Percentiles rank a stretch among this genome's conserved stretches.
These are phyloP conservation scores for Moxostoma hubbsi DNA, from an alignment of 2,797 vertebrate species.

Conservation along the genomic window DNA sequence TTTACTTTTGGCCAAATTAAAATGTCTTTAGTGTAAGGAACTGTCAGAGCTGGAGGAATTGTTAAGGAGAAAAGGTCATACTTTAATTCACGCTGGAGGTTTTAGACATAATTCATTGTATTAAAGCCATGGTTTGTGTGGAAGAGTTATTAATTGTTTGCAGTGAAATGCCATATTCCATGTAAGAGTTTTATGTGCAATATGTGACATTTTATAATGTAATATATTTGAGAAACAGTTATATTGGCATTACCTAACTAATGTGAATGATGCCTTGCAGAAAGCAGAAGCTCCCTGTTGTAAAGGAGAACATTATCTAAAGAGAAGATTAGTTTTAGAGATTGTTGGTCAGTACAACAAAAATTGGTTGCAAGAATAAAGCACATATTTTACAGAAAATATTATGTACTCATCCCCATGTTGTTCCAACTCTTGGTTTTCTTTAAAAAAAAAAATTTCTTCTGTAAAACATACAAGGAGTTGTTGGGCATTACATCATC, in stretches of 20 bases:
- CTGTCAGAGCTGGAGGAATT: slow-evolving; percentile 5
- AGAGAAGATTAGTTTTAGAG: not conserved
- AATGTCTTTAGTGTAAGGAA: not conserved
- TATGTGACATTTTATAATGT: slow-evolving; percentile 25
- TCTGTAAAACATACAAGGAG: too few relatives aligned
- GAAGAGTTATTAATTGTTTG: slow-evolving; percentile 9
- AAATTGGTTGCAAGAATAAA: not conserved
- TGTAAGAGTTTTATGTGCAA: not conserved
- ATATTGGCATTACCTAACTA: not conserved
- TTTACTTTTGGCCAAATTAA: too few relatives aligned
- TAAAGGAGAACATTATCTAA: not conserved
- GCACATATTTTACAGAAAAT: too few relatives aligned
- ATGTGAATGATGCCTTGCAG: not conserved
- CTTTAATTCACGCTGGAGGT: not conserved
- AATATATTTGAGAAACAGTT: not conserved
- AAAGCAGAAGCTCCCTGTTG: not conserved
- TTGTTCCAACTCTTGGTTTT: not conserved
- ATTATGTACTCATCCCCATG: not conserved
- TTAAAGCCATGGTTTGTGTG: not conserved
- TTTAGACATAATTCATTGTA: slow-evolving; percentile 14
- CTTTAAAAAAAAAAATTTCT: too few relatives aligned
- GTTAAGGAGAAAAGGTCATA: slow-evolving; percentile 20
- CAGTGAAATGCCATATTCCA: not conserved
- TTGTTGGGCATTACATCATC: too few relatives aligned
- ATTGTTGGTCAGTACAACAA: not conserved